Evolutionary conservation across 2,888 invertebrate species (phyloP).

Genomic region (Erannis defoliaria): DNA sequence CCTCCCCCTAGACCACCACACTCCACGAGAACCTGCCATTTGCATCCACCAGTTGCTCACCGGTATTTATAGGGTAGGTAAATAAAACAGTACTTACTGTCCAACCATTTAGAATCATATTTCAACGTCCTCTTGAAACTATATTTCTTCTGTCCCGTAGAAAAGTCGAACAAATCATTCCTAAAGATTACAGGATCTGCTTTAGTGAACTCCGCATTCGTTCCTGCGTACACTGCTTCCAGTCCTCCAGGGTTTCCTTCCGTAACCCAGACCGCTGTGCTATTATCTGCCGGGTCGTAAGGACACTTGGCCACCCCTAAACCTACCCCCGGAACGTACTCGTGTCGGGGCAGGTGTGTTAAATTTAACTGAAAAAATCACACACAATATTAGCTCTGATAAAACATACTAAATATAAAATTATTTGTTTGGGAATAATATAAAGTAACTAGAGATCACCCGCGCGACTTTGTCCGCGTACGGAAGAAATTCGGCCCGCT

Average conservation of each 20-base stretch:
- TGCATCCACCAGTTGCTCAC: too few relatives aligned
- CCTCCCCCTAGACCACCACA: too few relatives aligned
- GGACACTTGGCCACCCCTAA: conserved; percentile 90
- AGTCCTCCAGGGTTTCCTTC: conserved; percentile 89
- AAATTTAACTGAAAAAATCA: conserved; percentile 77
- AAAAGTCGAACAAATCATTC: conserved; percentile 88
- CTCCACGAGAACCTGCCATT: too few relatives aligned
- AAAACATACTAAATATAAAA: neutral
- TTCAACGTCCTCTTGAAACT: conserved; percentile 89
- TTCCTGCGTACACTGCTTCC: conserved; percentile 90
- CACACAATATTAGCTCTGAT: conserved; percentile 15
- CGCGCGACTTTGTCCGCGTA: too few relatives aligned
- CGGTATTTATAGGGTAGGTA: neutral
- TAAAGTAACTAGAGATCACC: too few relatives aligned
- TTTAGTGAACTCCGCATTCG: conserved; percentile 90
- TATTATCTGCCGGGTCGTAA: conserved; percentile 91
- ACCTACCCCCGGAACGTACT: conserved; percentile 89
- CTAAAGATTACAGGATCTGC: conserved; percentile 91
- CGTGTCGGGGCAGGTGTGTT: conserved; percentile 86
- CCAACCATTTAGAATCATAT: conserved; percentile 91
- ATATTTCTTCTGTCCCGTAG: conserved; percentile 87
- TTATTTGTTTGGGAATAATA: too few relatives aligned
- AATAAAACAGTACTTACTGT: conserved; percentile 83
- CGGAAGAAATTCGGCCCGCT: too few relatives aligned
- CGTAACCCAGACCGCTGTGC: conserved; percentile 91